Base-by-base conservation (phyloP, 2,113 vertebrate species). In the Mohoua ochrocephala region DNA sequence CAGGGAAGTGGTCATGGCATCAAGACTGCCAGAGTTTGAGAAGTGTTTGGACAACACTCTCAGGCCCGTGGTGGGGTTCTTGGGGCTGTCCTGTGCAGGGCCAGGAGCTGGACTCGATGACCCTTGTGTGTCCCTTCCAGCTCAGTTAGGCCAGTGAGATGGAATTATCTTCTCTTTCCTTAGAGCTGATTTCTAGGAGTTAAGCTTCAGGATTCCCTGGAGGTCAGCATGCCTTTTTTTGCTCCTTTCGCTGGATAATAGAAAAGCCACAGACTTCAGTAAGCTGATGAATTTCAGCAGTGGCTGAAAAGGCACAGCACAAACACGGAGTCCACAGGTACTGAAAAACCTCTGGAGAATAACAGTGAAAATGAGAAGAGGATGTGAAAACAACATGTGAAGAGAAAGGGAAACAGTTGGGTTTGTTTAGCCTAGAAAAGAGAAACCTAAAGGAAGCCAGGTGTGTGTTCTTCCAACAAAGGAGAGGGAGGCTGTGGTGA, bases 291-390 rank as follows among this genome's bases (percentile, higher is more conserved):
- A 85, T 90, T 95, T 94, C 82, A 91, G 35, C 81, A 67, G 67
- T 19, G 73, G 24, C 68, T 77, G 79, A 95, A 86, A 92, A 95
- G 42, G 42, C 21, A 6, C 26, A 20, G 50, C 26, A 44, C 59
- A 85, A 73, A 82, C 30, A n/a, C 2, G 19, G 7, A 76, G 65
- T n/a, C 63, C 59, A 74, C 59, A 77, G 57, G 20, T 50, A n/a
- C 50, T 59, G 84, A 56, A 39, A 89, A 73, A 30, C 4, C 50
- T 53, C 82, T 59, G 59, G 70, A 92, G 89, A 95, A 54, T 81
- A 86, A 52, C 21, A 92, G 54, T 53, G 71, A 93, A 91, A 97
- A 94, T 54, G 71, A 86, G 88, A 83, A 88, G n/a, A 92, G 49
- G 60, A 78, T 47, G 56, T 83, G 67, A 70, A 93, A 89, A 84